Evolutionary conservation across 2,888 invertebrate species (phyloP).

Genomic region (Pterostichus madidus): DNA sequence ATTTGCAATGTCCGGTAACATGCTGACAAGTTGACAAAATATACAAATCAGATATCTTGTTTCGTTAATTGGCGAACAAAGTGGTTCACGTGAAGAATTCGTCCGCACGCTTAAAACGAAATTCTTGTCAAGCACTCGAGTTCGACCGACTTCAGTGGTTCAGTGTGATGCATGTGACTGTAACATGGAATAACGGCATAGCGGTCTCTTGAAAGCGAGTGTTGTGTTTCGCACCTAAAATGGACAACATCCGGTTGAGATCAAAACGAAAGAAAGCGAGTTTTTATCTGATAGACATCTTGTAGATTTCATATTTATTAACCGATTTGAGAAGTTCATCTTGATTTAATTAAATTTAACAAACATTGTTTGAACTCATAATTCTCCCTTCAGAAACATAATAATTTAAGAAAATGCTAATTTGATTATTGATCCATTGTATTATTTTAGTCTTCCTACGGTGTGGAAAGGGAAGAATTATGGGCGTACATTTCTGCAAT

Average conservation of each 20-base stretch:
- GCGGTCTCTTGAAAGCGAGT: constrained; percentile 25
- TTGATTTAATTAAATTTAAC: too few relatives aligned
- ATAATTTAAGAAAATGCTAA: too few relatives aligned
- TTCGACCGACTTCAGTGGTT: background rate
- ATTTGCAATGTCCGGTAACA: constrained; percentile 25
- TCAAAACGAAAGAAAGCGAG: background rate
- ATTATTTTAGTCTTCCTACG: too few relatives aligned
- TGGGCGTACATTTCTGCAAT: too few relatives aligned
- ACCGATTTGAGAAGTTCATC: too few relatives aligned
- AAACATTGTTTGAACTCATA: too few relatives aligned
- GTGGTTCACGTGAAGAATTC: constrained; percentile 10
- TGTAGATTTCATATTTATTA: too few relatives aligned
- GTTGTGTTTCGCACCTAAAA: constrained; percentile 22
- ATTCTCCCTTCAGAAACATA: too few relatives aligned
- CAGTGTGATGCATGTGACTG: background rate
- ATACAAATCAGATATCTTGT: constrained; percentile 12
- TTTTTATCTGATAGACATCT: background rate
- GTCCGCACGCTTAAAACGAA: constrained; percentile 11
- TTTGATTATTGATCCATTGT: too few relatives aligned
- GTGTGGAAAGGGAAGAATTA: too few relatives aligned
- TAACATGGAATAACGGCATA: background rate
- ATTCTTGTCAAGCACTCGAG: background rate
- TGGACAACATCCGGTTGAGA: constrained; percentile 15
- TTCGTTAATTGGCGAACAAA: constrained; percentile 14
- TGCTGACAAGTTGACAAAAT: background rate